These are phyloP conservation scores for Mechanitis messenoides DNA, from an alignment of 2,888 invertebrate genomes.

Conservation along the genomic window DNA sequence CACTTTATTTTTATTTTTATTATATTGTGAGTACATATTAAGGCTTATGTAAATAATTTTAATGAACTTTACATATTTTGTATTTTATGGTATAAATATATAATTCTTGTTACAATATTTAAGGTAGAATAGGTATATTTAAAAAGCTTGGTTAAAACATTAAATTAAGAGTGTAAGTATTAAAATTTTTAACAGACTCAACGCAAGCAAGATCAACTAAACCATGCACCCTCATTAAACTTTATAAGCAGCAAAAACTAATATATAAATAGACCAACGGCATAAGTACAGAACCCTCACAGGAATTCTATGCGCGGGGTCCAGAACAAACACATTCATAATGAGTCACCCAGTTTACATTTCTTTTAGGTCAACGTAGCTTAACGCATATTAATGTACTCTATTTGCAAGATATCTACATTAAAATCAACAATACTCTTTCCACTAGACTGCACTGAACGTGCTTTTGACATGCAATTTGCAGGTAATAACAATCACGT, in stretches of 20 bases:
- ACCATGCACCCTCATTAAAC: too few species aligned
- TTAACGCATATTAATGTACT: slow-evolving; percentile 13
- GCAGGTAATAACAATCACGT: not conserved
- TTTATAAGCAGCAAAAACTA: not conserved
- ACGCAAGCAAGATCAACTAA: too few species aligned
- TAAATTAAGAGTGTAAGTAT: too few species aligned
- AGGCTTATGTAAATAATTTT: too few species aligned
- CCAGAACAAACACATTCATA: slow-evolving; percentile 6
- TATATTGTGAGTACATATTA: too few species aligned
- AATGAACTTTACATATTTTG: too few species aligned
- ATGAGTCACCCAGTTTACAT: slow-evolving; percentile 14
- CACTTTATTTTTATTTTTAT: too few species aligned
- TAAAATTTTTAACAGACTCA: too few species aligned
- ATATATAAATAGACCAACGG: slow-evolving; percentile 1
- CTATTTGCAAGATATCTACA: slow-evolving; percentile 4
- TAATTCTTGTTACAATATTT: too few species aligned
- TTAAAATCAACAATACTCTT: slow-evolving; percentile 2
- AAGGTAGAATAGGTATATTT: too few species aligned
- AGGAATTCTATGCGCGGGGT: slow-evolving; percentile 1
- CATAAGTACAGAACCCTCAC: slow-evolving; percentile 1
- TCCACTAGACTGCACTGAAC: not conserved
- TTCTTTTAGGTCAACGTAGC: slow-evolving; percentile 15
- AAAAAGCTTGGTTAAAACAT: too few species aligned
- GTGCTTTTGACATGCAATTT: slow-evolving; percentile 4
- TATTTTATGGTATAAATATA: too few species aligned